phyloP scores from a whole-genome alignment of 2,888 invertebrate genomes.

The Epinotia ramella region DNA sequence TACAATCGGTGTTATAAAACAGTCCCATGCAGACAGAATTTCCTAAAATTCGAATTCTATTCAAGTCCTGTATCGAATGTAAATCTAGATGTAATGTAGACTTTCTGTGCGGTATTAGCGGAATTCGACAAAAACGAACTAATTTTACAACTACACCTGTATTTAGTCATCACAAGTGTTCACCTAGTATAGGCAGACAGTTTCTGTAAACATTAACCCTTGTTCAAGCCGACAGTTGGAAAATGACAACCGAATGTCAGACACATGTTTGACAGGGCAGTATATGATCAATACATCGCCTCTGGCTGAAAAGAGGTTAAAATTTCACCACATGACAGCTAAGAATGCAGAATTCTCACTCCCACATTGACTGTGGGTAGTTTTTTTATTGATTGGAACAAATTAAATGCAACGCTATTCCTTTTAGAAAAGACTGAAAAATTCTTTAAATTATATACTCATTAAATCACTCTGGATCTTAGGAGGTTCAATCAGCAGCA shows the following conservation, averaged over 20 bases:
- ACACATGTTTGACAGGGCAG: not conserved
- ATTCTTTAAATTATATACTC: not conserved
- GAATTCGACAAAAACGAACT: not conserved
- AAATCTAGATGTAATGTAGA: slow-evolving; percentile 27
- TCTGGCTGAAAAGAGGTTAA: no score
- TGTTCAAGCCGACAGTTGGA: no score
- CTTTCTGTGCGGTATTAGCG: slow-evolving; percentile 3
- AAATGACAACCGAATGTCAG: not conserved
- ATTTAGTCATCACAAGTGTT: not conserved
- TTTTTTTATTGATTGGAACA: not conserved
- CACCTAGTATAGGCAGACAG: not conserved
- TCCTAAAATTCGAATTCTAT: slow-evolving; percentile 19
- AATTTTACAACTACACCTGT: no score
- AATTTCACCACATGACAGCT: no score
- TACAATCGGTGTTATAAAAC: not conserved
- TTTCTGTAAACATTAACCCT: no score
- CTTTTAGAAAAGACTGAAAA: slow-evolving; percentile 15
- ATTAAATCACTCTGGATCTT: not conserved
- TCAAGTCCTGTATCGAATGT: slow-evolving; percentile 18
- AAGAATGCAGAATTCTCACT: no score
- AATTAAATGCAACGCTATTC: not conserved
- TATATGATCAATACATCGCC: no score
- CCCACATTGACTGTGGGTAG: not conserved
- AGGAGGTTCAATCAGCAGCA: no score
- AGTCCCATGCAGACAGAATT: slow-evolving; percentile 39